Base-by-base conservation (phyloP, 2,888 invertebrate species). In the Sesia apiformis region DNA sequence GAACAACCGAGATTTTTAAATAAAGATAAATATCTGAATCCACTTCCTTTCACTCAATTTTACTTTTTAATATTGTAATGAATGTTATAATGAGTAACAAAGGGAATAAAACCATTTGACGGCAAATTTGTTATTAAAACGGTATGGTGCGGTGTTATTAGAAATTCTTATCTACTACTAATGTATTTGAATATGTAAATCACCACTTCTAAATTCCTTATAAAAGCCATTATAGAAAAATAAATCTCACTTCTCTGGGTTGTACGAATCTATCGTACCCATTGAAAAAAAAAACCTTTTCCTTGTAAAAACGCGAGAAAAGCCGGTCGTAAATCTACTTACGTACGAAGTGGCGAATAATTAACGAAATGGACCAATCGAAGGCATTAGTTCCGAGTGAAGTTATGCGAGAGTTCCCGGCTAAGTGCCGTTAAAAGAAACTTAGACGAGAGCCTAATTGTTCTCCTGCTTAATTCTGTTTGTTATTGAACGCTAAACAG, bases 361-460 rank as follows among this genome's bases (percentile, higher is more conserved):
- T 89, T 88, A 89, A 85, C 83, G 85, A 78, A 89, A 89, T 87
- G 88, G 87, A 78, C 87, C 86, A 81, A 88, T 88, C 85, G 86
- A 78, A 81, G 78, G 85, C 84, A 86, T 88, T 87, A 84, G 84
- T 85, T 84, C 71, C 73, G 66, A 76, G 75, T 74, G 81, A 82
- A 88, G 79, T 85, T 87, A 86, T 84, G 82, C 84, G 78, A 78
- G 69, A 70, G 79, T 75, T 69, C 70, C 64, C 72, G 69, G 74
- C 80, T 84, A 87, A 87, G 85, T 81, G 83, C 84, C 85, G 87
- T 85, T 87, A 86, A 88, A 88, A 86, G 87, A 84, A 89, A 88
- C 86, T 88, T 84, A 81, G 84, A 84, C 82, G 82, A 79, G 81
- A 74, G 78, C 80, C 72, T 76, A 82, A 86, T 85, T 85, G 84